Evolutionary conservation across 2,888 invertebrate genomes (phyloP).

Genomic region (Petrolisthes cinctipes): DNA sequence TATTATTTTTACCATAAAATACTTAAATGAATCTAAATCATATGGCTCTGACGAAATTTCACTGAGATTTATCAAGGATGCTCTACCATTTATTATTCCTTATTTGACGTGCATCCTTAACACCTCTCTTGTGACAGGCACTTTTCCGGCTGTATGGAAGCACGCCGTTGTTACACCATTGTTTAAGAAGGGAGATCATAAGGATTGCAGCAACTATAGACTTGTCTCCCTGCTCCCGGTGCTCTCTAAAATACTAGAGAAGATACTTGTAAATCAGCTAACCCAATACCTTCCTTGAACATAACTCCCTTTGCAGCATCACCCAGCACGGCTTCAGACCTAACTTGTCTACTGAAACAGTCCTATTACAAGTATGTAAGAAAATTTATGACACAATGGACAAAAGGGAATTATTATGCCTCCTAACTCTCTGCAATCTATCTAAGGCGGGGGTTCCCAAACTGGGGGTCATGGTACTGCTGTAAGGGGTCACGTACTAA

Average conservation of each 20-base stretch:
- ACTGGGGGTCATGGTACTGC: no score
- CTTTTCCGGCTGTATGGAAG: not conserved
- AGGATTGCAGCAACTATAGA: not conserved
- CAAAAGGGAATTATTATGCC: slow-evolving; percentile 23
- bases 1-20: not conserved
- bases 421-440: slow-evolving; percentile 10
- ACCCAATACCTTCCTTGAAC: slow-evolving; percentile 4
- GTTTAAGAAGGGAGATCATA: slow-evolving; percentile 7
- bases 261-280: slow-evolving; percentile 16
- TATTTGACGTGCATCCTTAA: not conserved
- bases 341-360: slow-evolving; percentile 26
- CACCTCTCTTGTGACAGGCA: not conserved
- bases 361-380: slow-evolving; percentile 5
- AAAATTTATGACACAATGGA: slow-evolving; percentile 23
- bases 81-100: not conserved
- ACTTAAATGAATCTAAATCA: slow-evolving; percentile 1
- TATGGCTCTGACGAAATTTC: slow-evolving; percentile 6
- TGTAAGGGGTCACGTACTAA: no score
- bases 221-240: slow-evolving; percentile 26
- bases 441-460: no score
- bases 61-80: slow-evolving; percentile 10
- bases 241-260: slow-evolving; percentile 27
- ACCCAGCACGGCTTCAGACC: slow-evolving; percentile 30
- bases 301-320: no score
- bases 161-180: slow-evolving; percentile 15